Evolutionary conservation across 2,113 vertebrate genomes (phyloP).

Genomic region (Uria aalge): DNA sequence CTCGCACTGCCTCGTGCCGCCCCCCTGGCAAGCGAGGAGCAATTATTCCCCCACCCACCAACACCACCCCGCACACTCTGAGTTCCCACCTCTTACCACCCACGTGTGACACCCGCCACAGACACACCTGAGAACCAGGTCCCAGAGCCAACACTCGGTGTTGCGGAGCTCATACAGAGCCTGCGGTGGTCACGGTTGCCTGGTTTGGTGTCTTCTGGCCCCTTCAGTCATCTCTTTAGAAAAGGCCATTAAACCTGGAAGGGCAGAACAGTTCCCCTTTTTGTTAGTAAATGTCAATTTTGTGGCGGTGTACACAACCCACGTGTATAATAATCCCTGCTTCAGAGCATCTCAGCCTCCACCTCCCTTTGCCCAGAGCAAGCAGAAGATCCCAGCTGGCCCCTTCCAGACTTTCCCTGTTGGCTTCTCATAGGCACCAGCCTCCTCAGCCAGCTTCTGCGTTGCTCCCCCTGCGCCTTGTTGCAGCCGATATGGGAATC

Average conservation of each 20-base stretch:
- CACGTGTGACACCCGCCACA: background rate
- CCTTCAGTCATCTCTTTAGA: background rate
- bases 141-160: background rate
- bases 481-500: background rate
- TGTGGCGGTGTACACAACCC: accelerated
- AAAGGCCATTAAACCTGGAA: background rate
- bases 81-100: background rate
- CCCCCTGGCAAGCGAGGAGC: background rate
- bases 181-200: background rate
- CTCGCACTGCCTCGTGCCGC: background rate
- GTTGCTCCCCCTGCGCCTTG: background rate
- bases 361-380: background rate
- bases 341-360: background rate
- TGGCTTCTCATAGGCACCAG: background rate
- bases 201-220: background rate
- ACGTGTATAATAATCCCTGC: accelerated
- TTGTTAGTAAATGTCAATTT: background rate
- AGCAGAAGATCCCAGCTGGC: background rate
- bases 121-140: accelerated
- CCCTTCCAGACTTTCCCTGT: background rate
- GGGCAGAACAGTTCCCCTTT: background rate
- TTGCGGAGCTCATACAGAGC: accelerated
- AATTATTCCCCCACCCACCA: background rate
- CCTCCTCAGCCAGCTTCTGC: background rate
- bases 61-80: background rate